phyloP scores from a whole-genome alignment of 2,888 invertebrate genomes.

The Tuta absoluta region DNA sequence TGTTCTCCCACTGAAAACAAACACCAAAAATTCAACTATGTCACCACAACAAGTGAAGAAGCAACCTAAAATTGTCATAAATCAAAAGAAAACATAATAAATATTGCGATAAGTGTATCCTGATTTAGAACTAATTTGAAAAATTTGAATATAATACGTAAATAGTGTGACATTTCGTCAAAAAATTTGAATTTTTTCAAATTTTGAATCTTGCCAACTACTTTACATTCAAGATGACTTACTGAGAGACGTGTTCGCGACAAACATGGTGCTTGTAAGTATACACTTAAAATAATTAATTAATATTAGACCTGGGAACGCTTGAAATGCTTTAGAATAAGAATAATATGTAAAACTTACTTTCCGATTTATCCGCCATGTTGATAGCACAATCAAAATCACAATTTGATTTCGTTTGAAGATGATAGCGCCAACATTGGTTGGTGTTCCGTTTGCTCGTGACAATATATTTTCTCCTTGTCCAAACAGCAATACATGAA shows the following conservation, averaged over 20 bases:
- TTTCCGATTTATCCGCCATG: conserved; percentile 91
- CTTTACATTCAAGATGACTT: conserved; percentile 43
- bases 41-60: conserved; percentile 17
- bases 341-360: conserved; percentile 79
- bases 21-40: conserved; percentile 3
- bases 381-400: conserved; percentile 73
- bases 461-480: neutral
- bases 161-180: conserved; percentile 61
- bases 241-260: neutral
- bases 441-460: conserved; percentile 37
- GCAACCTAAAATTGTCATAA: conserved; percentile 12
- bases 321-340: neutral
- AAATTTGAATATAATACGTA: conserved; percentile 50
- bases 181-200: conserved; percentile 80
- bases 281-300: conserved; percentile 24
- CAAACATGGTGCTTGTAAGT: conserved; percentile 11
- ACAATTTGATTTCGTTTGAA: conserved; percentile 56
- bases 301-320: conserved; percentile 11
- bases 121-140: neutral
- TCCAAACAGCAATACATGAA: neutral
- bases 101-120: conserved; percentile 16
- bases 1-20: conserved; percentile 49
- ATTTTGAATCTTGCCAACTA: conserved; percentile 73
- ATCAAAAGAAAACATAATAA: neutral
- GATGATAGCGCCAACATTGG: conserved; percentile 68